Base-by-base conservation (phyloP, 1,140 invertebrate species). In the Drosophila pseudoobscura region DNA sequence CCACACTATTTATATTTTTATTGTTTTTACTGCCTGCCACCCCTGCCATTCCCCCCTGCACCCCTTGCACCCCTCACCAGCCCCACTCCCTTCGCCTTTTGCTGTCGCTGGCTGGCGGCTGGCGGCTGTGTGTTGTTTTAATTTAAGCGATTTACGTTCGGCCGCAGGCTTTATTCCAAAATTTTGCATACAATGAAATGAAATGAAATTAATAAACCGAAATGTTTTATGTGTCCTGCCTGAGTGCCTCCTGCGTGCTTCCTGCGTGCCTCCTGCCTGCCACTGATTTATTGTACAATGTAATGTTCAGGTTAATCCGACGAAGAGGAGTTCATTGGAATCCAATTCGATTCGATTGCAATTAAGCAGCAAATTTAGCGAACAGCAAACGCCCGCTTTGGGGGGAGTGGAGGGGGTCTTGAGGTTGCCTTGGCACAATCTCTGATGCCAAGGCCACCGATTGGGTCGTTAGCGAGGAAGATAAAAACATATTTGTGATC, bases 1-100 rank as follows among this genome's bases (percentile, higher is more conserved):
- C 79, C 84, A 83, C 83, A 88, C 84, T 88, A 89, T 89, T 88
- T 88, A 77, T 88, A 79, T 77, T 88, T 80, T 76, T 82, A 70
- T 78, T 73, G 66, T 76, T 66, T 43, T 54, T 44, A 51, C 31
- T 22, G 51, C 65, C 56, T 11, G 51, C 31, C 47, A 29, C 43
- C 43, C 47, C 13, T 15, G 43, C 29, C 47, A 17, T 17, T 17
- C 17, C 17, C 17, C 17, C 17, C 8, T 11, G 43, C 47, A 47
- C 52, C 61, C 61, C 24, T 17, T 17, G 6, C 17, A 13, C 8
- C 8, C 31, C 8, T 11, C 35, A 17, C 17, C 17, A 17, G 20
- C 35, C 35, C 3, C 3, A 4, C 3, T 3, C 35, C 35, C 35
- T 39, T 11, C 29, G 7, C 9, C 35, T 39, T 5, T 5, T 5